phyloP scores from a whole-genome alignment of 2,797 vertebrate species.

The Spondyliosoma cantharus region DNA sequence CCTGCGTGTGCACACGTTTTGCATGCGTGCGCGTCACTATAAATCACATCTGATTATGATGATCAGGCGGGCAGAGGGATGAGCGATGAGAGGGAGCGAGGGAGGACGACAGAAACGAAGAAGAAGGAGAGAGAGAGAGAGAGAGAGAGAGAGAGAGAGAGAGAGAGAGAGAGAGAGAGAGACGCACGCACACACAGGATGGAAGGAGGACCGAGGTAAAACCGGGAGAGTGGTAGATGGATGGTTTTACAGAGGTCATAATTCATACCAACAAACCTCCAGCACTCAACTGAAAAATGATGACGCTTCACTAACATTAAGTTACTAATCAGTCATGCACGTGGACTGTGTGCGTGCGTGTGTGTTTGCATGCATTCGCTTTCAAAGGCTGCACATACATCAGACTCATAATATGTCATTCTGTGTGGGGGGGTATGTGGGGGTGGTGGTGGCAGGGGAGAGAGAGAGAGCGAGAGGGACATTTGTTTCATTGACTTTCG shows the following conservation, averaged over 20 bases:
- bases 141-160: not conserved
- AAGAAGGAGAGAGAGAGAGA: not conserved
- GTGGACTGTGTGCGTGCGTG: conserved; percentile 2
- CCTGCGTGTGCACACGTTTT: conserved; percentile 9
- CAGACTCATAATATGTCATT: conserved; percentile 64
- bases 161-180: not conserved
- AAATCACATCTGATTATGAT: conserved; percentile 75
- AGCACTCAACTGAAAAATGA: conserved; percentile 72
- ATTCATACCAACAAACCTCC: conserved; percentile 73
- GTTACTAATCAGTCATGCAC: conserved; percentile 74
- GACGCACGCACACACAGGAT: conserved; percentile 9
- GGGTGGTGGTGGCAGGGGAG: too few relatives aligned
- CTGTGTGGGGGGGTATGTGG: conserved; percentile 2
- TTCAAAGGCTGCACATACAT: conserved; percentile 61
- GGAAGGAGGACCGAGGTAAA: conserved; percentile 41
- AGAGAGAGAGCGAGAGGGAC: not conserved
- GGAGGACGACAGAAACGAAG: conserved; percentile 25
- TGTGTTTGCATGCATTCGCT: conserved; percentile 57
- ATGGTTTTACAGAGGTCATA: conserved; percentile 65
- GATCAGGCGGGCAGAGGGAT: conserved; percentile 64
- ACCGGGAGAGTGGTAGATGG: conserved; percentile 44
- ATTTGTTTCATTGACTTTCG: conserved; percentile 47
- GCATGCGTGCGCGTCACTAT: conserved; percentile 46
- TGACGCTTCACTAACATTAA: conserved; percentile 74
- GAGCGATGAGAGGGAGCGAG: conserved; percentile 51